Percentiles rank a stretch among this genome's conserved stretches.
Evolutionary conservation across 2,113 vertebrate genomes (phyloP).

Genomic region (Suncus etruscus): DNA sequence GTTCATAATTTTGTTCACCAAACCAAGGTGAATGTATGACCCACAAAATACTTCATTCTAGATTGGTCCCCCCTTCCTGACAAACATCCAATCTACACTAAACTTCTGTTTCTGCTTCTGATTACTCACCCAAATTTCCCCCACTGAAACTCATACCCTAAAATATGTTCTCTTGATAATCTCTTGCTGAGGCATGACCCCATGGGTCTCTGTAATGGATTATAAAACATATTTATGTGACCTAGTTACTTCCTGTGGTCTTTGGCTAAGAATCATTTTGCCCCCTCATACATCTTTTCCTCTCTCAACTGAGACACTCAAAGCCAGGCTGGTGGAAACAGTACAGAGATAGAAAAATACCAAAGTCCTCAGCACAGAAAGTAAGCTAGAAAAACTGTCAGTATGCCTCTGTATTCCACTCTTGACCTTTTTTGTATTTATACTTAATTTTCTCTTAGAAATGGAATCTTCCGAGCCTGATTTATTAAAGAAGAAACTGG

Average conservation of each 20-base stretch:
- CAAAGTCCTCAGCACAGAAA: neutral
- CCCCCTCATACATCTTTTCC: slow-evolving; percentile 9
- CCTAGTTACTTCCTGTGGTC: neutral
- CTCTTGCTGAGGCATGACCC: neutral
- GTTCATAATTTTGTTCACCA: slow-evolving; percentile 25
- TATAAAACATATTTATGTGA: slow-evolving; percentile 16
- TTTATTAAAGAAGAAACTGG: slow-evolving; percentile 5
- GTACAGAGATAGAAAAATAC: neutral
- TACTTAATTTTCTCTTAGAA: slow-evolving; percentile 53
- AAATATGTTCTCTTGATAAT: neutral
- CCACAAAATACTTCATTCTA: slow-evolving; percentile 2
- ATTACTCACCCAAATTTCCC: neutral
- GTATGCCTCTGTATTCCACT: neutral
- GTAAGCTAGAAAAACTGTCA: slow-evolving; percentile 6
- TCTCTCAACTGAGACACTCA: neutral
- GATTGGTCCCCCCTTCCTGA: neutral
- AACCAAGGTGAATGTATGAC: neutral
- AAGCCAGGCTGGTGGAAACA: slow-evolving; percentile 6
- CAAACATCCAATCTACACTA: neutral
- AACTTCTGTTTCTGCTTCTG: neutral
- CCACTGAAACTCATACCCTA: neutral
- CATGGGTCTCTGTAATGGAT: neutral
- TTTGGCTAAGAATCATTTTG: neutral
- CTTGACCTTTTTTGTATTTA: slow-evolving; percentile 4
- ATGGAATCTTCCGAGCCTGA: neutral